Evolutionary conservation across 30 jellyfish, hydroid and myxozoan genomes (phyloP), one percentile per base, ranked within the genome.

Genomic region (Hydractinia symbiolongicarpus): DNA sequence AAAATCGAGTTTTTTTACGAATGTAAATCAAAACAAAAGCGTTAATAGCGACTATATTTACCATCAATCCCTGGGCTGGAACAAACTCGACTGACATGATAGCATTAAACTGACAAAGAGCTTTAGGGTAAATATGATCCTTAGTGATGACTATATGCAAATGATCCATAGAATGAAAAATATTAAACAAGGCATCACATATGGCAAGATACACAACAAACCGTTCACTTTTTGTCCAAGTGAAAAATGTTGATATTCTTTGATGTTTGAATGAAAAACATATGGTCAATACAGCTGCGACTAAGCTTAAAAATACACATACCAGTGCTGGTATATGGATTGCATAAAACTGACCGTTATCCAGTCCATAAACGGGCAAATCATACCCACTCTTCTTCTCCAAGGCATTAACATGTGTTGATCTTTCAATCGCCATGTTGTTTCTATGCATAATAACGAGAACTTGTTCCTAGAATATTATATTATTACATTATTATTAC

Each of bases 241-340:
- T n/a, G 66, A 71, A 71, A 71, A 71, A 71, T 50, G 80, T 71
- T 71, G 60, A 50, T 19, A 71, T 20, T 20, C 80, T 71, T 20
- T 71, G 56, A 30, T 30, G 56, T 50, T 53, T 71, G 61, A 71
- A 71, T 0, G 80, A 71, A 8, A 71, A 20, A 19, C 40, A 8
- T 30, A 71, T 19, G 1, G 51, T n/a, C n/a, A 30, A 49, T 20
- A 71, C 61, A 0, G 80, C 80, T 30, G 80, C 44, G 4, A 71
- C 51, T 60, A 71, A 71, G 6, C 80, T 71, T 8, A 71, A 60
- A 20, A 71, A 71, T 71, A 71, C 51, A 71, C 80, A 71, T 8
- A 50, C 61, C 61, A 71, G 51, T 19, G 80, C 80, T 71, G 80
- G 80, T 15, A 71, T 71, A 15, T 71, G 80, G 54, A 71, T 71